Percentiles rank a stretch among this genome's conserved stretches.
These are phyloP conservation scores for Raja brachyura DNA, from an alignment of 2,113 vertebrate species.

Conservation along the genomic window DNA sequence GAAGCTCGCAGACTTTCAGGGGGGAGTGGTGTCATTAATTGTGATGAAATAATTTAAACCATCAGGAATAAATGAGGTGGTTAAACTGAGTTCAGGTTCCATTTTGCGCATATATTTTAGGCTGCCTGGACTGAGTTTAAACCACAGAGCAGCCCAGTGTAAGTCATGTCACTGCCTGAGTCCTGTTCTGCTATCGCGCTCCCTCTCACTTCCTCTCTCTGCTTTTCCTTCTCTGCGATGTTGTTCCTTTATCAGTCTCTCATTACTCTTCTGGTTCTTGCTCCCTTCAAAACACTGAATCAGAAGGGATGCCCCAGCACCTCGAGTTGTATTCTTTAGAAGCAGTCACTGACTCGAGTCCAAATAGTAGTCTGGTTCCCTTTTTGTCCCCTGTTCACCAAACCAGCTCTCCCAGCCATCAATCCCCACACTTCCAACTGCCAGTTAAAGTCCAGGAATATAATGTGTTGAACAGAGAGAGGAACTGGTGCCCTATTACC, in stretches of 20 bases:
- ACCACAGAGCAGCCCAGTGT: background rate
- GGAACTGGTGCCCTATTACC: background rate
- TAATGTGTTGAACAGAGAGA: background rate
- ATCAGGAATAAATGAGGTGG: slow-evolving; percentile 97
- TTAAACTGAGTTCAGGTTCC: slow-evolving; percentile 85
- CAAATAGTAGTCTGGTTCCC: too few species aligned
- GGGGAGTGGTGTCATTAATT: slow-evolving; percentile 86
- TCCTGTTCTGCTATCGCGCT: background rate
- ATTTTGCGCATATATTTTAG: slow-evolving; percentile 71
- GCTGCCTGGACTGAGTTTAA: slow-evolving; percentile 57
- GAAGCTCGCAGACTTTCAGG: slow-evolving; percentile 59
- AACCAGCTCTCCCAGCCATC: background rate
- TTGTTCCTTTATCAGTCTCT: background rate
- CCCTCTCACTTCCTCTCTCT: too few species aligned
- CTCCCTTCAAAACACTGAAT: background rate
- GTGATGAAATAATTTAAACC: slow-evolving; percentile 99
- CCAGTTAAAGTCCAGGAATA: background rate
- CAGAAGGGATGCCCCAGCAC: background rate
- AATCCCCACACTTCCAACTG: background rate
- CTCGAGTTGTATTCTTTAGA: background rate
- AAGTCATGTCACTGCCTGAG: background rate
- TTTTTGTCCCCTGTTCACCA: background rate
- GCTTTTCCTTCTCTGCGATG: background rate
- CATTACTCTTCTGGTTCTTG: background rate
- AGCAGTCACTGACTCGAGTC: background rate